phyloP scores from a whole-genome alignment of 1,140 invertebrate genomes.

The Leptinotarsa lineolata region DNA sequence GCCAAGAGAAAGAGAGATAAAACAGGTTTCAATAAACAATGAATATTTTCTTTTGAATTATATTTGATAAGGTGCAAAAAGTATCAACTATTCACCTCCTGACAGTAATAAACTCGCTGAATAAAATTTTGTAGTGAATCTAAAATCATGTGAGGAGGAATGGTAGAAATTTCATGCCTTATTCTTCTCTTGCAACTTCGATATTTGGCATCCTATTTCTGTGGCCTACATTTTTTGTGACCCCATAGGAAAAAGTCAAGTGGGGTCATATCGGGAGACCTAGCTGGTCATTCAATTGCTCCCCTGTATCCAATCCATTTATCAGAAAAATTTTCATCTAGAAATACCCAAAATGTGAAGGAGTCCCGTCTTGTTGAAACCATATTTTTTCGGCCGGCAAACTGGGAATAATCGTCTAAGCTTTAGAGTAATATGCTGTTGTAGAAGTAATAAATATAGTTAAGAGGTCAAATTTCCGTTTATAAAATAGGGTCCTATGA shows the following conservation, averaged over 20 bases:
- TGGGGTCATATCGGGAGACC: neutral
- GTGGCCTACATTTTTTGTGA: too few relatives aligned
- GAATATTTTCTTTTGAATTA: too few relatives aligned
- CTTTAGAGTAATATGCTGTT: too few relatives aligned
- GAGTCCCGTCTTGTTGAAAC: neutral
- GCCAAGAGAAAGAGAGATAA: too few relatives aligned
- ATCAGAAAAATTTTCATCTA: neutral
- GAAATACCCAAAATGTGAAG: neutral
- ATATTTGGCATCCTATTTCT: too few relatives aligned
- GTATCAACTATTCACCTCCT: neutral
- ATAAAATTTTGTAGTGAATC: too few relatives aligned
- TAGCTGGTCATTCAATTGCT: constrained; percentile 9
- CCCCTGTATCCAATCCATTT: constrained; percentile 6
- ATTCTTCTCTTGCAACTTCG: neutral
- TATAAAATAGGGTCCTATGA: too few relatives aligned
- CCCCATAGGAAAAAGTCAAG: neutral
- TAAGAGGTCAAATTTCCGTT: neutral
- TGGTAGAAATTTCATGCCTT: constrained; percentile 14
- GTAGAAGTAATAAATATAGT: neutral
- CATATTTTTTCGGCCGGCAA: neutral
- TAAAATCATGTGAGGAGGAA: too few relatives aligned
- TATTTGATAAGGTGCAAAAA: neutral
- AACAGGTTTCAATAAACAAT: too few relatives aligned
- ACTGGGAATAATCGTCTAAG: too few relatives aligned
- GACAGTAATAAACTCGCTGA: constrained; percentile 2